phyloP scores from a whole-genome alignment of 2,888 invertebrate species.

The Phyto melanocephala region DNA sequence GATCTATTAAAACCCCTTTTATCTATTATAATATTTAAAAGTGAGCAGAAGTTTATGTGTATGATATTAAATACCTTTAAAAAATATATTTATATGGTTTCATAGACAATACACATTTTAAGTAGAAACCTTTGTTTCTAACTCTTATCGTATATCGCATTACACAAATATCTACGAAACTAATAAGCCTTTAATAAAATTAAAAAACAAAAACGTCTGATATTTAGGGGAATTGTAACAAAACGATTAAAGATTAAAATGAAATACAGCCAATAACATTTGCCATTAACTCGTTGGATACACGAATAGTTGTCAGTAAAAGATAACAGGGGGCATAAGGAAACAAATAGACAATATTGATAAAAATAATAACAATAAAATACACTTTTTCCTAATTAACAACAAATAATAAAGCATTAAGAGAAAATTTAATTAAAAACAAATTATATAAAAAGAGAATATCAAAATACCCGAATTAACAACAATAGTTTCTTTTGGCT shows the following conservation, averaged over 20 bases:
- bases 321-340: not conserved
- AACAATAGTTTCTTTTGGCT: too few species aligned
- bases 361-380: too few species aligned
- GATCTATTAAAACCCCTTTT: not conserved
- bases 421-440: too few species aligned
- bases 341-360: not conserved
- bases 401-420: too few species aligned
- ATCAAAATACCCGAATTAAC: too few species aligned
- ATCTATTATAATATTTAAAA: not conserved
- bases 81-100: not conserved
- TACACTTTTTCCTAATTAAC: too few species aligned
- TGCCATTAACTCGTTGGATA: not conserved
- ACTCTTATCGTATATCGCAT: not conserved
- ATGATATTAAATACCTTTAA: not conserved
- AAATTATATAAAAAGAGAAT: too few species aligned
- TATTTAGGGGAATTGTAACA: not conserved
- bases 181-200: not conserved
- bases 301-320: not conserved
- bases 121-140: not conserved
- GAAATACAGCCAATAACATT: not conserved
- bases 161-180: not conserved
- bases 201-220: not conserved
- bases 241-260: not conserved
- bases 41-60: not conserved
- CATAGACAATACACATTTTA: not conserved